Evolutionary conservation across 2,797 vertebrate genomes (phyloP).

Genomic region (Benthosema pterotum): DNA sequence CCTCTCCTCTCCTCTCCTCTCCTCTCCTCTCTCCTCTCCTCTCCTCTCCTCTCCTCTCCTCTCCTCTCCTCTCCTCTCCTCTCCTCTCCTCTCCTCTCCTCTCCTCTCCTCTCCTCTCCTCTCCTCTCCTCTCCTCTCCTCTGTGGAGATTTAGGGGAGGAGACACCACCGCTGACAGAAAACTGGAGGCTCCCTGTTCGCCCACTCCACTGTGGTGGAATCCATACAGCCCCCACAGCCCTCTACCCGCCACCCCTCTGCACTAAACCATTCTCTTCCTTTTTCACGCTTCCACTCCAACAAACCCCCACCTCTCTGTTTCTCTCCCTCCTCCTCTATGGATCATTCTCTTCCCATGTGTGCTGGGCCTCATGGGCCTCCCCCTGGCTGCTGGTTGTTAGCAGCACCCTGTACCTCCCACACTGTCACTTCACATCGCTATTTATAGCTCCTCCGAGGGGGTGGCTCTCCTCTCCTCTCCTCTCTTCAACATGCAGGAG

Average conservation of each 20-base stretch:
- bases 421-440: constrained; percentile 82
- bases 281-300: constrained; percentile 41
- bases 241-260: constrained; percentile 18
- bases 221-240: constrained; percentile 56
- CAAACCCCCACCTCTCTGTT: constrained; percentile 26
- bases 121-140: constrained; percentile 26
- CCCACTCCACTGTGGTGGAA: constrained; percentile 74
- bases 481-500: constrained; percentile 59
- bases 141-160: constrained; percentile 39
- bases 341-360: constrained; percentile 57
- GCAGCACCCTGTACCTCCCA: constrained; percentile 78
- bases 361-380: constrained; percentile 78
- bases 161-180: constrained; percentile 68
- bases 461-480: constrained; percentile 68
- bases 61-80: background rate
- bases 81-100: constrained; percentile 33
- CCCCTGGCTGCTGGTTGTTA: constrained; percentile 80
- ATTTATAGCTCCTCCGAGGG: constrained; percentile 84
- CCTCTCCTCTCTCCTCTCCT: constrained; percentile 20
- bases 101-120: constrained; percentile 15
- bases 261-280: constrained; percentile 34
- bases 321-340: background rate
- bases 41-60: constrained; percentile 21
- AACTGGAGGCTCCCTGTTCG: constrained; percentile 67
- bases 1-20: constrained; percentile 7